phyloP scores from a whole-genome alignment of 1,140 invertebrate species.

The Brachionus koreanus region DNA sequence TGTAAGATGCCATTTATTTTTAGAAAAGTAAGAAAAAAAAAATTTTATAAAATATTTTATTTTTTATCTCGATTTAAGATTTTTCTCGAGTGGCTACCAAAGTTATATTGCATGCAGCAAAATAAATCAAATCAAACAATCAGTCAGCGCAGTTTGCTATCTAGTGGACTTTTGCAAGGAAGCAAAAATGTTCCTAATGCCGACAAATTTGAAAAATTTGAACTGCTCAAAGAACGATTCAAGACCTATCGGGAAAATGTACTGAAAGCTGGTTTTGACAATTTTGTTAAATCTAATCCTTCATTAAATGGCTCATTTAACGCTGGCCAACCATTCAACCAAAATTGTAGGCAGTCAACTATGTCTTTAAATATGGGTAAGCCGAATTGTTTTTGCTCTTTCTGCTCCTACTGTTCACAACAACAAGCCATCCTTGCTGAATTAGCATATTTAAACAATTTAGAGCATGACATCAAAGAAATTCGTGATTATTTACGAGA shows the following conservation, averaged over 20 bases:
- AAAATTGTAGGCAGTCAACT: neutral
- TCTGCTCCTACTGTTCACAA: conserved; percentile 32
- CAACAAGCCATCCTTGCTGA: conserved; percentile 30
- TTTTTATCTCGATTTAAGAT: neutral
- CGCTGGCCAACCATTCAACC: neutral
- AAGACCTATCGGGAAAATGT: conserved; percentile 36
- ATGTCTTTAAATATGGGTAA: neutral
- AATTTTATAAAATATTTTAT: no score
- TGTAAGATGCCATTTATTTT: conserved; percentile 7
- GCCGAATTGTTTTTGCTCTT: conserved; percentile 10
- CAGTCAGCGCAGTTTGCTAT: neutral
- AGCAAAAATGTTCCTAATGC: conserved; percentile 36
- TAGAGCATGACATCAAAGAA: conserved; percentile 44
- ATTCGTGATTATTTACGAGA: conserved; percentile 38
- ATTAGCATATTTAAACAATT: conserved; percentile 41
- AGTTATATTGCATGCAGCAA: conserved; percentile 28
- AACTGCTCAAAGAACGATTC: conserved; percentile 42
- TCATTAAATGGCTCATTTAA: conserved; percentile 16
- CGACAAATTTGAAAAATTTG: conserved; percentile 44
- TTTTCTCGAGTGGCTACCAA: conserved; percentile 35
- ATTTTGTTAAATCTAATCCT: conserved; percentile 41
- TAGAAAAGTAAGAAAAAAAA: neutral
- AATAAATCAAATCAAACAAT: neutral
- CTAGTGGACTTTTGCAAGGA: conserved; percentile 26
- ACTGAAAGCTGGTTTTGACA: conserved; percentile 35